Base-by-base conservation (phyloP, 2,888 invertebrate species). In the Scaptomyza reducta region DNA sequence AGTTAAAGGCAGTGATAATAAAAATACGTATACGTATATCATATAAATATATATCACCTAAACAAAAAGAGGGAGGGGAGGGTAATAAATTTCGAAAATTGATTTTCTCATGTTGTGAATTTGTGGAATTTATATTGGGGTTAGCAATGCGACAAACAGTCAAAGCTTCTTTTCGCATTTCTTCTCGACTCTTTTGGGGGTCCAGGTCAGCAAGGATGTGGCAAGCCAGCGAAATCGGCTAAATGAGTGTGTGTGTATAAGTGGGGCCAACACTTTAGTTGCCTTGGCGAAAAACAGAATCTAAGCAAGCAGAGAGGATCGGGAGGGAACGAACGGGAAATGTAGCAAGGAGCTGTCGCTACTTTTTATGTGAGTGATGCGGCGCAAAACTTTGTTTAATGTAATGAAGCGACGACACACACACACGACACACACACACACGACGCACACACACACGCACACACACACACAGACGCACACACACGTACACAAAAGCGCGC, bases 111-210 rank as follows among this genome's bases (percentile, higher is more conserved):
- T 82, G 82, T 87, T 77, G 74, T 84, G 83, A 87, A 88, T 85
- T 82, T 82, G 70, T 65, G 83, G 87, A 87, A 87, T 87, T 87
- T 87, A 85, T 88, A 87, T 88, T 87, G 86, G 86, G 72, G 73
- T 70, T 77, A 64, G 57, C 68, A 85, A 82, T 82, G 83, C 83
- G 74, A 82, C 78, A 77, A 35, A 40, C 54, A 60, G 59, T 46
- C 38, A 42, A 25, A 64, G 57, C 27, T 59, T 14, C 13, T 41
- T 27, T 13, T 54, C 54, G 46, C 46, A 42, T 6, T 10, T 16
- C 13, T 31, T 33, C 9, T 33, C 9, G 13, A 4, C 4, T 44
- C 33, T 53, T 40, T 40, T 14, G 40, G n/a, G n/a, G 42, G 33
- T 38, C 42, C 40, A 59, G 70, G 60, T 56, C 46, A 69, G 51